Evolutionary conservation across 2,113 vertebrate species (phyloP), one percentile per base, ranked within the genome.

Genomic region (Onychorhynchus coronatus): DNA sequence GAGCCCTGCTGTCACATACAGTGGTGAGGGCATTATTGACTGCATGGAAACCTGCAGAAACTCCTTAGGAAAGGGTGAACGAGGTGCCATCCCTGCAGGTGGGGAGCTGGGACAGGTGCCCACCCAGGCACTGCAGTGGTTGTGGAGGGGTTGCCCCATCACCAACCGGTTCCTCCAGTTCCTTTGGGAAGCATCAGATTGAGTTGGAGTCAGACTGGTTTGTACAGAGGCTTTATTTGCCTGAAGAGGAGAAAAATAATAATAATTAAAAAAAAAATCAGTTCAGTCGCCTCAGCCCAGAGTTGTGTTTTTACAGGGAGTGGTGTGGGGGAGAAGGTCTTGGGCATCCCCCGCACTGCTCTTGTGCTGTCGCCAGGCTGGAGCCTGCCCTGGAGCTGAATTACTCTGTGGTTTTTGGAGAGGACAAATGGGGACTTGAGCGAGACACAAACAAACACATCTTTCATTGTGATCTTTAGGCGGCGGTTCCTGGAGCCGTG

Each of bases 171-270:
- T 92, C 76, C 58, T 95, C 96, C 1, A 0, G 96, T 92, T 94
- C 76, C 59, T 94, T 56, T 53, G 63, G 53, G 53, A 88, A 93
- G 72, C 0, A 0, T 28, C 53, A 81, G 93, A 74, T 13, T 50
- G 50, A 91, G 47, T 0, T 5, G 8, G 88, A 95, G 97, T 88
- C 88, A 88, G 88, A 92, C 93, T 73, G 82, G 95, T 95, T 96
- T 93, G 67, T 42, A 37, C 83, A 55, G 68, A 89, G 44, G n/a
- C 79, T 92, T 7, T 71, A 46, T 96, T 92, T 94, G 87, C 91
- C 90, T 37, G 52, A 42, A 74, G 61, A 70, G 27, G 14, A 41
- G 58, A 61, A 71, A 12, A 68, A 53, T 0, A 73, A 72, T 27
- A 85, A 50, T 7, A 74, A 82, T 12, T 25, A n/a, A 23, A 39